Evolutionary conservation across 2,888 invertebrate species (phyloP), one percentile per base, ranked within the genome.

Genomic region (Orgyia antiqua): DNA sequence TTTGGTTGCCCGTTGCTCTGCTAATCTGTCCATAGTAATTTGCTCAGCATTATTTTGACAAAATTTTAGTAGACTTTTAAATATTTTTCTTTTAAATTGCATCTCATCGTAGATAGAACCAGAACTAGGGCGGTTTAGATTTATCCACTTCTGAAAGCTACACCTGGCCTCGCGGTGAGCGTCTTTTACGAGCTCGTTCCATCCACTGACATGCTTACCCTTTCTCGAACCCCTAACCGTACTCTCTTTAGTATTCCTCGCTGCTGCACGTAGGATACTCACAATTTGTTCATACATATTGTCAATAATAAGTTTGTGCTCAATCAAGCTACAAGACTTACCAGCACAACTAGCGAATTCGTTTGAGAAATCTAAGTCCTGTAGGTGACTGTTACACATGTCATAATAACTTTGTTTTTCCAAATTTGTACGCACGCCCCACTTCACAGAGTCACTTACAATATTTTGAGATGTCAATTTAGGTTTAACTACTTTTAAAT

Each of bases 191-290:
- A 8, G 8, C 8, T 19, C 8, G n/a, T 19, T 19, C 19, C 19
- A 19, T 2, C 19, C 19, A n/a, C 2, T 7, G 7, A 19, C 8
- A 15, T 15, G 15, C 15, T 4, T 3, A 6, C 6, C 6, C n/a
- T 19, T 19, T 19, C 19, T 3, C n/a, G n/a, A n/a, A n/a, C n/a
- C n/a, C n/a, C n/a, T n/a, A n/a, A n/a, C n/a, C 2, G 19, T 19
- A 6, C n/a, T 19, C 15, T 4, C 4, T 15, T 15, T 3, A 6
- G 4, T 15, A 4, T 15, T 3, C 2, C 2, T 8, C 3, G 21
- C 21, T 10, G 21, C 9, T 10, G 3, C 45, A 1, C 44, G 46
- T 36, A 40, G 41, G 2, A n/a, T 35, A 1, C 34, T 31, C 42
- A 28, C 0, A 13, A 6, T 5, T 42, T 29, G 2, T 21, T 3